Conservation (phyloP, 2,113 vertebrate species). For the Microcebus jonahi region DNA sequence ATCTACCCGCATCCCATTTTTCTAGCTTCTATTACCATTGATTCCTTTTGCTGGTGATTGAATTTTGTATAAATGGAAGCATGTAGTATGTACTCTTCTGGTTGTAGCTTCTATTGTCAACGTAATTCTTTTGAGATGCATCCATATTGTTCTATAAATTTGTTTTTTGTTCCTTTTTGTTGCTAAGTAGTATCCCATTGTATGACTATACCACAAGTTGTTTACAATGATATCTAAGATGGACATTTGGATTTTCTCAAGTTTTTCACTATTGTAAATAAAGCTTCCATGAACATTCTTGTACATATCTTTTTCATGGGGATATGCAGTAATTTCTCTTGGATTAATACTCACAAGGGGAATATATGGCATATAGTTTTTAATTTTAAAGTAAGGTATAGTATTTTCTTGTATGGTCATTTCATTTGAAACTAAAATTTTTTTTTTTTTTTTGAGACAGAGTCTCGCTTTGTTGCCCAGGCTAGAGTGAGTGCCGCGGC, state of each 20-base stretch:
- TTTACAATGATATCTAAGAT: background rate
- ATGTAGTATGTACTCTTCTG: background rate
- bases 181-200: background rate
- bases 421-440: constrained; percentile 16
- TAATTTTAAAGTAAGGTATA: background rate
- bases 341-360: background rate
- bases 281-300: background rate
- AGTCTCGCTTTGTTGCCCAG: too few species aligned
- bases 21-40: background rate
- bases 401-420: background rate
- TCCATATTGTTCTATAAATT: background rate
- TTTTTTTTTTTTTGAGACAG: too few species aligned
- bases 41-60: background rate
- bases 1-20: background rate
- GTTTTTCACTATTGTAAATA: background rate
- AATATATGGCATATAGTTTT: background rate
- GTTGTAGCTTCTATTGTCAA: background rate
- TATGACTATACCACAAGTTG: background rate
- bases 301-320: background rate
- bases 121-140: background rate
- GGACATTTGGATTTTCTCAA: background rate
- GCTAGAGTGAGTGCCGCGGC: too few species aligned
- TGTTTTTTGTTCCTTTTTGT: background rate
- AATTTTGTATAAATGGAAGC: background rate
- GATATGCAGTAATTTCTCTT: background rate